Evolutionary conservation across 2,888 invertebrate genomes (phyloP).

Genomic region (Portevinia maculata): DNA sequence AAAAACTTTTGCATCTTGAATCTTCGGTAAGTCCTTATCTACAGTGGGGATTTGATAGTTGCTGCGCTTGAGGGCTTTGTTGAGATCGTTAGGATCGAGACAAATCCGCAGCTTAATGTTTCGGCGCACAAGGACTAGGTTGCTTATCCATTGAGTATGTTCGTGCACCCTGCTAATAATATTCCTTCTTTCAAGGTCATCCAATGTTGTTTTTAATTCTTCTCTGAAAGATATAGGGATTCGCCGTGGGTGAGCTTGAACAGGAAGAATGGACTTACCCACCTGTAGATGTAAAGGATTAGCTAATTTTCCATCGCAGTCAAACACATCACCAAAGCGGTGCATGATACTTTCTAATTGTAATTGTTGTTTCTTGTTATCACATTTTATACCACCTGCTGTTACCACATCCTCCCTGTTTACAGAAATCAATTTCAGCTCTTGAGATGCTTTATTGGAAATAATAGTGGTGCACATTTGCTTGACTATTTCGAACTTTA

Average conservation of each 20-base stretch:
- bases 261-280: too few relatives aligned
- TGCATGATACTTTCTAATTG: too few relatives aligned
- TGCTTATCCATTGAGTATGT: slow-evolving; percentile 56
- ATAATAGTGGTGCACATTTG: slow-evolving; percentile 22
- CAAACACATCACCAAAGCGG: too few relatives aligned
- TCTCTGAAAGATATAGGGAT: slow-evolving; percentile 9
- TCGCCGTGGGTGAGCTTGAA: too few relatives aligned
- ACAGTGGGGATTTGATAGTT: too few relatives aligned
- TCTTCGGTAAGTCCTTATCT: slow-evolving; percentile 32
- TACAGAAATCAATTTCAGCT: too few relatives aligned
- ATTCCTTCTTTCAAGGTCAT: slow-evolving; percentile 19
- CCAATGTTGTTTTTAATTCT: slow-evolving; percentile 6
- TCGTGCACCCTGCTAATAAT: slow-evolving; percentile 25
- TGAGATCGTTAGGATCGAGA: slow-evolving; percentile 41
- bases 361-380: too few relatives aligned
- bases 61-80: slow-evolving; percentile 32
- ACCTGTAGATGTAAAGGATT: slow-evolving; percentile 23
- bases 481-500: slow-evolving; percentile 25
- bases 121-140: slow-evolving; percentile 37
- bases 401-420: too few relatives aligned
- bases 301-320: slow-evolving; percentile 12
- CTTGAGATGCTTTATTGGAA: too few relatives aligned
- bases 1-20: slow-evolving; percentile 30
- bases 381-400: too few relatives aligned
- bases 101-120: slow-evolving; percentile 37